phyloP scores from a whole-genome alignment of 2,888 invertebrate species.

The Lissonota sp. region DNA sequence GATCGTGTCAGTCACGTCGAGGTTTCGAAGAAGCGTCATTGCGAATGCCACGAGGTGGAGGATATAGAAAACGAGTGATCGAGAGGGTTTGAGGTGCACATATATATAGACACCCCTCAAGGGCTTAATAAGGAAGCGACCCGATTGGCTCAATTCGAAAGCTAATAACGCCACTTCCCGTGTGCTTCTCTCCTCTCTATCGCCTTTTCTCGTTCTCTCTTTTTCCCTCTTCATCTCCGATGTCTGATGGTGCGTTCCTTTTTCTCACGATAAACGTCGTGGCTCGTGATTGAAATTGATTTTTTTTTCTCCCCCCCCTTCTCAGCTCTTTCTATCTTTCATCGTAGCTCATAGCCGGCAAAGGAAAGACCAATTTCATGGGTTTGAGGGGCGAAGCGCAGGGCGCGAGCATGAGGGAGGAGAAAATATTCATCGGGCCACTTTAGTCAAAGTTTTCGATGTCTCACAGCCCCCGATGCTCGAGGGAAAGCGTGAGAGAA shows the following conservation, averaged over 20 bases:
- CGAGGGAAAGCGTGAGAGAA: not conserved
- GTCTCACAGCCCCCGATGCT: not conserved
- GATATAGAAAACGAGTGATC: conserved; percentile 22
- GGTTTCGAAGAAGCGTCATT: not conserved
- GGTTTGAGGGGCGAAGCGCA: conserved; percentile 4
- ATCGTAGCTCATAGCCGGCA: conserved; percentile 31
- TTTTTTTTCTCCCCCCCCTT: conserved; percentile 62
- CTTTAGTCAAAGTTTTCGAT: conserved; percentile 42
- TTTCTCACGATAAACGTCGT: conserved; percentile 60
- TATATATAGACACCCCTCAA: conserved; percentile 44
- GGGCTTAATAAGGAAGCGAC: conserved; percentile 73
- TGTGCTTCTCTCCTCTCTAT: conserved; percentile 15
- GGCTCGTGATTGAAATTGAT: conserved; percentile 76
- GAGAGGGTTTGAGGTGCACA: conserved; percentile 40
- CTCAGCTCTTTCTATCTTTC: conserved; percentile 29
- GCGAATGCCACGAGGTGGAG: not conserved
- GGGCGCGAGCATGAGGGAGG: conserved; percentile 20
- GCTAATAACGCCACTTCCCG: conserved; percentile 75
- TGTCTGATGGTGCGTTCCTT: conserved; percentile 34
- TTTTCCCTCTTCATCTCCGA: not conserved
- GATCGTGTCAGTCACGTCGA: conserved; percentile 33
- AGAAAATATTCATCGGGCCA: conserved; percentile 65
- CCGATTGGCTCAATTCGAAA: conserved; percentile 80
- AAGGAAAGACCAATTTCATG: conserved; percentile 58
- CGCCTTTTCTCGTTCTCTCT: conserved; percentile 8